phyloP scores from a whole-genome alignment of 2,888 invertebrate species.

The Aporophyla lueneburgensis region DNA sequence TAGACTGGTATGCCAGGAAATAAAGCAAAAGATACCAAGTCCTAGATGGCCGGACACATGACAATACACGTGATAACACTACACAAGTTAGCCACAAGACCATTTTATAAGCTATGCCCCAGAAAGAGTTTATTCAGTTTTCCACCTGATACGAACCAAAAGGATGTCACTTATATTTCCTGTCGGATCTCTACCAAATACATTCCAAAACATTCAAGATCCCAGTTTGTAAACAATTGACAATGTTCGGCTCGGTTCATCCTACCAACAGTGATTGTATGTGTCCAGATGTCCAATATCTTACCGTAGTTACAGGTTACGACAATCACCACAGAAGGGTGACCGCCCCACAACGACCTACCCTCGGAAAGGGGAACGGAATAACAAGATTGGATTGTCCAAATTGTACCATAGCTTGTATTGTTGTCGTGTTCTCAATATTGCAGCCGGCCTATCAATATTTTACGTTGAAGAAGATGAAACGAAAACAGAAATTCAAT shows the following conservation, averaged over 20 bases:
- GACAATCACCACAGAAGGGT: slow-evolving; percentile 15
- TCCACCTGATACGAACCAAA: background rate
- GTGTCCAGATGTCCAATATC: slow-evolving; percentile 24
- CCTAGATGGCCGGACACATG: background rate
- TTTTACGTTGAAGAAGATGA: slow-evolving; percentile 3
- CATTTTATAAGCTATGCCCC: background rate
- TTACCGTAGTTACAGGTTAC: slow-evolving; percentile 41
- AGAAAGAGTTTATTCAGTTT: background rate
- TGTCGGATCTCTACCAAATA: background rate
- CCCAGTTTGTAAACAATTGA: slow-evolving; percentile 1
- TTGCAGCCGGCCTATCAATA: slow-evolving; percentile 19
- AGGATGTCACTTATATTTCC: too few relatives aligned
- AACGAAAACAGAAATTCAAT: background rate
- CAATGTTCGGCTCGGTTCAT: too few relatives aligned
- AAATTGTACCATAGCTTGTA: slow-evolving; percentile 27
- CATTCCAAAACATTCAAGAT: background rate
- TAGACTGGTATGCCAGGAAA: background rate
- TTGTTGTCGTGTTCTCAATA: slow-evolving; percentile 30
- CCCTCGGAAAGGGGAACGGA: slow-evolving; percentile 34
- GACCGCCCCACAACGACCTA: slow-evolving; percentile 13
- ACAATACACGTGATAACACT: background rate
- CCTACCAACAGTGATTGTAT: slow-evolving; percentile 14
- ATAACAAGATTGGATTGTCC: slow-evolving; percentile 52
- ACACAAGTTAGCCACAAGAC: too few relatives aligned
- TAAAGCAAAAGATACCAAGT: background rate